phyloP scores from a whole-genome alignment of 92 coral and sea anemone genomes.

The Epizoanthus stellaris region DNA sequence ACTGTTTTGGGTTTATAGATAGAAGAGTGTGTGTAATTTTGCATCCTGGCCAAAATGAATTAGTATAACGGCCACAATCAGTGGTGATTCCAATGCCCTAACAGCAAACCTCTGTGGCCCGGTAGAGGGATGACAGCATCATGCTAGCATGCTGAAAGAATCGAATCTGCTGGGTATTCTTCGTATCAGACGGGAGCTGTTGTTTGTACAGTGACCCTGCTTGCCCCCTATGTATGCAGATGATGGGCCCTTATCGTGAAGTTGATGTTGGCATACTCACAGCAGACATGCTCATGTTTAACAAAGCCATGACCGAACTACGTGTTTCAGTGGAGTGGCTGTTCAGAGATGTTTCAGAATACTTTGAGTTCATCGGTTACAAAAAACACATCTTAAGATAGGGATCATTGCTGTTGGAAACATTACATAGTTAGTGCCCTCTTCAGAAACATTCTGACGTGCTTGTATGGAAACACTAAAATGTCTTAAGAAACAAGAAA shows the following conservation, averaged over 20 bases:
- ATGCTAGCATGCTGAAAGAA: slow-evolving; percentile 60
- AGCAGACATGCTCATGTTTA: not conserved
- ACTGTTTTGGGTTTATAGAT: not conserved
- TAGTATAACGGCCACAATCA: slow-evolving; percentile 40
- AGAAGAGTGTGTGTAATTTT: slow-evolving; percentile 2
- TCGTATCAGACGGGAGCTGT: slow-evolving; percentile 29
- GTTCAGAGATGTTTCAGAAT: slow-evolving; percentile 39
- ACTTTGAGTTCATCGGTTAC: slow-evolving; percentile 46
- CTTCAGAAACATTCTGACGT: no score
- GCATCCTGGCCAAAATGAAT: slow-evolving; percentile 29
- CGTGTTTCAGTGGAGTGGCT: slow-evolving; percentile 44
- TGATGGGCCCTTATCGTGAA: slow-evolving; percentile 51
- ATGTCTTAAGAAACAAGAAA: no score
- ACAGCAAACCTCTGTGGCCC: slow-evolving; percentile 30
- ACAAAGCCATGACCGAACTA: slow-evolving; percentile 44
- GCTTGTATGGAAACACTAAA: no score
- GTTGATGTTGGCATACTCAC: not conserved
- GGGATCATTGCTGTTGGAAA: no score
- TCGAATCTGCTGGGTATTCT: slow-evolving; percentile 52
- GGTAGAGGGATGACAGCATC: not conserved
- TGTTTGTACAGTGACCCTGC: slow-evolving; percentile 58
- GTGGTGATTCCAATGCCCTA: slow-evolving; percentile 40
- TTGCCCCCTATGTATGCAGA: slow-evolving; percentile 44
- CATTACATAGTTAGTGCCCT: no score
- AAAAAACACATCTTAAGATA: not conserved